Evolutionary conservation across 2,888 invertebrate genomes (phyloP).

Genomic region (Acanthosepion esculentum): DNA sequence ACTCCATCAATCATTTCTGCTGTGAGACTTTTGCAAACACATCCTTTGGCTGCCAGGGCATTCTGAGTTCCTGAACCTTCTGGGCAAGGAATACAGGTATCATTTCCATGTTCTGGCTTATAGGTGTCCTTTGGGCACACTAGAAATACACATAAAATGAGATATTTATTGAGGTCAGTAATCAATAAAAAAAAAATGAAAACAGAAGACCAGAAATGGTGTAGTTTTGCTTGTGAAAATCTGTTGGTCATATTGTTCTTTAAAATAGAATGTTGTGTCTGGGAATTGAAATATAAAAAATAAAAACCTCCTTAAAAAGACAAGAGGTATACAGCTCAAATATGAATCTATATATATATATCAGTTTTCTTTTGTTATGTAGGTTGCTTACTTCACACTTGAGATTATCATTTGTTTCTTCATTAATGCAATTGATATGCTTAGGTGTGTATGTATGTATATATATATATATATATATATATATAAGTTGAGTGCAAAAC

Average conservation of each 20-base stretch:
- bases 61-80: conserved; percentile 53
- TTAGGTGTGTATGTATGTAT: not conserved
- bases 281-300: not conserved
- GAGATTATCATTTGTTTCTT: no score
- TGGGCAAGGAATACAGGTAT: conserved; percentile 59
- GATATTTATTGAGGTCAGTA: conserved; percentile 37
- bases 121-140: conserved; percentile 59
- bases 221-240: not conserved
- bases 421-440: no score
- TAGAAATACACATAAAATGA: conserved; percentile 50
- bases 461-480: not conserved
- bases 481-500: no score
- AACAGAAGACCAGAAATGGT: not conserved
- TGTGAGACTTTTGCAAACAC: conserved; percentile 55
- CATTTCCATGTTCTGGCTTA: conserved; percentile 57
- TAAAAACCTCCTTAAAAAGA: no score
- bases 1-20: conserved; percentile 53
- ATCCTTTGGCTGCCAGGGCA: conserved; percentile 55
- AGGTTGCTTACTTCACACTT: no score
- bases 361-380: no score
- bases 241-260: not conserved
- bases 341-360: no score
- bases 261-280: not conserved
- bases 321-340: no score
- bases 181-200: not conserved